phyloP scores from a whole-genome alignment of 2,888 invertebrate species.

The Leptopilina syphax region DNA sequence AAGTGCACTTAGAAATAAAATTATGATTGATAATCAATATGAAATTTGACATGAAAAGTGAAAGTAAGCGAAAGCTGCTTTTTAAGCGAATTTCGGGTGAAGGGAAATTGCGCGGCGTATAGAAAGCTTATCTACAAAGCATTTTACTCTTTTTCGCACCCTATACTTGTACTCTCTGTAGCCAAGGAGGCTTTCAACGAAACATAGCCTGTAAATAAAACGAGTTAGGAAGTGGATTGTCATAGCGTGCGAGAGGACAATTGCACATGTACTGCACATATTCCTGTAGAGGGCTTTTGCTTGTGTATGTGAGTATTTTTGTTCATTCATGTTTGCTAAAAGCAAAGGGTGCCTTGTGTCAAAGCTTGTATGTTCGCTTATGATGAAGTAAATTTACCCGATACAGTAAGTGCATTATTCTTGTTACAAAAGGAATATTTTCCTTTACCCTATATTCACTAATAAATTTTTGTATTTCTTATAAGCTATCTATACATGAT shows the following conservation, averaged over 20 bases:
- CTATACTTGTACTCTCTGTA: not conserved
- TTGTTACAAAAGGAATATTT: not conserved
- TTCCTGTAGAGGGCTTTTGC: not conserved
- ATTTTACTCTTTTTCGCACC: not conserved
- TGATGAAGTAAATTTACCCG: not conserved
- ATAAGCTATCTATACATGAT: too few species aligned
- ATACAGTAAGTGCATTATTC: conserved; percentile 1
- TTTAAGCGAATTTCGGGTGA: not conserved
- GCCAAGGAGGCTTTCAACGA: not conserved
- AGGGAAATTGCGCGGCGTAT: not conserved
- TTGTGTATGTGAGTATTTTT: not conserved
- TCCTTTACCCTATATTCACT: not conserved
- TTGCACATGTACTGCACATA: not conserved
- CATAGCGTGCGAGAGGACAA: not conserved
- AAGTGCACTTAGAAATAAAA: too few species aligned
- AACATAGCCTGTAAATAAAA: conserved; percentile 17
- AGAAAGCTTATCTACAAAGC: not conserved
- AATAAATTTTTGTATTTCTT: not conserved
- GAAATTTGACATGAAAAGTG: not conserved
- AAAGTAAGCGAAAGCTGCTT: not conserved
- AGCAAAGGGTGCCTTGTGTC: conserved; percentile 13
- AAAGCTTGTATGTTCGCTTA: not conserved
- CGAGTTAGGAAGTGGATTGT: conserved; percentile 23
- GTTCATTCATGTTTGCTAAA: conserved; percentile 2
- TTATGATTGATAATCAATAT: not conserved